Conservation (phyloP, 2,797 vertebrate species). For the Enteromius anoplus region DNA sequence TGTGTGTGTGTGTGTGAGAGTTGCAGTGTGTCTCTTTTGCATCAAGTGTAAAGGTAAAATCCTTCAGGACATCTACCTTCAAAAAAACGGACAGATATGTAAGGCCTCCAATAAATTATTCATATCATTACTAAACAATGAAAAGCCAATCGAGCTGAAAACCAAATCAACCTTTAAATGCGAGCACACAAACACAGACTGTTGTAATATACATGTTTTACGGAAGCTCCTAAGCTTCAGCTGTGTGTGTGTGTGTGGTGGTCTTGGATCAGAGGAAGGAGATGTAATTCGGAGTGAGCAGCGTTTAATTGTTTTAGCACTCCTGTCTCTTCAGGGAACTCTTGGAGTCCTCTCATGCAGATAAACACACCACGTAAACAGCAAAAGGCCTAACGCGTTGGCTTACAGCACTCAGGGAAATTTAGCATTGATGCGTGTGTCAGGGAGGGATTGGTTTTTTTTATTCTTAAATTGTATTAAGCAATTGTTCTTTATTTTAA, state of each 20-base stretch:
- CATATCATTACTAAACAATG: constrained; percentile 84
- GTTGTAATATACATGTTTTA: constrained; percentile 37
- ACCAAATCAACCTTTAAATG: constrained; percentile 86
- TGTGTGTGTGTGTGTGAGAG: neutral
- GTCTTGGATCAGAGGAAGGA: constrained; percentile 51
- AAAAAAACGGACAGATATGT: constrained; percentile 59
- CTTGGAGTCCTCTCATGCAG: constrained; percentile 69
- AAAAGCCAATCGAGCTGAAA: constrained; percentile 92
- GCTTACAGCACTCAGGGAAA: constrained; percentile 57
- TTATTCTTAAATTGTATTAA: constrained; percentile 42
- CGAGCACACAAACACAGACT: constrained; percentile 60
- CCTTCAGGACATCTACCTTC: constrained; percentile 68
- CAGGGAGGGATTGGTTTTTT: constrained; percentile 34
- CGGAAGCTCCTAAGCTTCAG: constrained; percentile 31
- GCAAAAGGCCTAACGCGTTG: constrained; percentile 67
- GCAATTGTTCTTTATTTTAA: constrained; percentile 29
- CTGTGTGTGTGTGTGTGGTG: constrained; percentile 48
- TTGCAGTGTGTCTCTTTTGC: constrained; percentile 71
- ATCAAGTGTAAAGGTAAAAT: constrained; percentile 77
- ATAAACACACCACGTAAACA: constrained; percentile 73
- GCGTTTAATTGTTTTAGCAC: constrained; percentile 73
- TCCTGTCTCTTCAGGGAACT: constrained; percentile 67
- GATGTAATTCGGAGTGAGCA: constrained; percentile 57
- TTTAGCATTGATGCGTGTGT: constrained; percentile 52
- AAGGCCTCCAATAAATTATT: constrained; percentile 85